These are phyloP conservation scores for Ispidina picta DNA, from an alignment of 2,797 vertebrate genomes.

Conservation along the genomic window DNA sequence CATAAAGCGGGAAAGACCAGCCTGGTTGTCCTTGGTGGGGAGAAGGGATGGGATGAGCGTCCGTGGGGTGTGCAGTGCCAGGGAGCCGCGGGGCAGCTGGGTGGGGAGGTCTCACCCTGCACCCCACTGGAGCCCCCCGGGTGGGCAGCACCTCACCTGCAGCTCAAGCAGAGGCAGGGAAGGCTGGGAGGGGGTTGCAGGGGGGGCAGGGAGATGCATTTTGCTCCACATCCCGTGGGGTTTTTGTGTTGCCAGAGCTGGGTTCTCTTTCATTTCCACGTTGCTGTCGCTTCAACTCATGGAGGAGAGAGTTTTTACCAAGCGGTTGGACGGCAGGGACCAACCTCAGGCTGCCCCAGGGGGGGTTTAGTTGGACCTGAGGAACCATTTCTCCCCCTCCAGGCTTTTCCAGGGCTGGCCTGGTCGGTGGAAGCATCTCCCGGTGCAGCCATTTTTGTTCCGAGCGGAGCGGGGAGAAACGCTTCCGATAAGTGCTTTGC, in stretches of 20 bases:
- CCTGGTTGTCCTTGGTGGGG: not conserved
- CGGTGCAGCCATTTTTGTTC: rapidly evolving
- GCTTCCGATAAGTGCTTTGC: not conserved
- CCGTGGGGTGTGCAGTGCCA: rapidly evolving
- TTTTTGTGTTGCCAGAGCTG: not conserved
- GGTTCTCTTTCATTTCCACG: not conserved
- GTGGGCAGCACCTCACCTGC: not conserved
- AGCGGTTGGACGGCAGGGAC: not conserved
- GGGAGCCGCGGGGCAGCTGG: rapidly evolving
- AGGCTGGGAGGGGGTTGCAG: not conserved
- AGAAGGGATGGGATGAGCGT: not conserved
- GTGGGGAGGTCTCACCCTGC: not conserved
- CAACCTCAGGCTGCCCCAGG: not conserved
- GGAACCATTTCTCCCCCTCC: not conserved
- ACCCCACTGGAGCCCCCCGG: rapidly evolving
- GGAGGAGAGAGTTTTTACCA: not conserved
- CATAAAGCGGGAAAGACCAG: constrained; percentile 19
- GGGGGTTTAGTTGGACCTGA: not conserved
- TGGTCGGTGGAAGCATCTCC: not conserved
- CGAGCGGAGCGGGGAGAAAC: not conserved
- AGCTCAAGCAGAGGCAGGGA: not conserved
- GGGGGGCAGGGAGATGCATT: not conserved
- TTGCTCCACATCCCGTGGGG: rapidly evolving
- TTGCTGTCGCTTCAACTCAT: not conserved
- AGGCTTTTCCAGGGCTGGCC: not conserved